Conservation (phyloP, 2,888 invertebrate species). For the Sarcophaga subvicina region DNA sequence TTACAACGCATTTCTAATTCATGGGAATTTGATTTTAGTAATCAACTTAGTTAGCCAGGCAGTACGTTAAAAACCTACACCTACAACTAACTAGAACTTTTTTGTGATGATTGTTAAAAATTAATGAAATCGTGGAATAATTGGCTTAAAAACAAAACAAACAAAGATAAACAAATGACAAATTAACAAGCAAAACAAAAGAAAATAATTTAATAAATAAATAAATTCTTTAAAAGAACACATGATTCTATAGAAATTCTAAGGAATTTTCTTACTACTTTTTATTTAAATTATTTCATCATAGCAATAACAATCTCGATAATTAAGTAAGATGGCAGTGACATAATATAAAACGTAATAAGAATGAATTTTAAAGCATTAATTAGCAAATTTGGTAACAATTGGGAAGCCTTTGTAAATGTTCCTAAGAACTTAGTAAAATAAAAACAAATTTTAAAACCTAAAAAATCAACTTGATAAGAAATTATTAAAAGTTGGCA, state of each 20-base stretch:
- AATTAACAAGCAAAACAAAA: background rate
- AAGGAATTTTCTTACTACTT: too few species aligned
- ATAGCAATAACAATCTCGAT: too few species aligned
- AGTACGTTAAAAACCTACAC: conserved; percentile 34
- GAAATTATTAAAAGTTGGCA: too few species aligned
- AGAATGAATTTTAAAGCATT: too few species aligned
- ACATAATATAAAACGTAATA: too few species aligned
- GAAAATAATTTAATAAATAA: background rate
- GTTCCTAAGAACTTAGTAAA: too few species aligned
- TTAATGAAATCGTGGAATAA: conserved; percentile 21
- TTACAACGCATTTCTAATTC: conserved; percentile 48
- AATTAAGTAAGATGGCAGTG: too few species aligned
- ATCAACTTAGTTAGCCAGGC: conserved; percentile 6
- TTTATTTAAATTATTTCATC: too few species aligned
- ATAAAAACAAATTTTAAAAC: too few species aligned
- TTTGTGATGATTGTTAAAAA: background rate
- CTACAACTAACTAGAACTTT: conserved; percentile 16
- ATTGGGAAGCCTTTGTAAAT: too few species aligned
- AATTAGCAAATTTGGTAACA: too few species aligned
- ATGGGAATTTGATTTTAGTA: conserved; percentile 39
- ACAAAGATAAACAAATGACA: background rate
- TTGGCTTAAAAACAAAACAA: background rate
- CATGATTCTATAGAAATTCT: background rate
- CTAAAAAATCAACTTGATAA: too few species aligned
- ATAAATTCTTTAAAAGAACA: background rate